phyloP scores from a whole-genome alignment of 2,797 vertebrate genomes.

The Acanthurus leucopareius region DNA sequence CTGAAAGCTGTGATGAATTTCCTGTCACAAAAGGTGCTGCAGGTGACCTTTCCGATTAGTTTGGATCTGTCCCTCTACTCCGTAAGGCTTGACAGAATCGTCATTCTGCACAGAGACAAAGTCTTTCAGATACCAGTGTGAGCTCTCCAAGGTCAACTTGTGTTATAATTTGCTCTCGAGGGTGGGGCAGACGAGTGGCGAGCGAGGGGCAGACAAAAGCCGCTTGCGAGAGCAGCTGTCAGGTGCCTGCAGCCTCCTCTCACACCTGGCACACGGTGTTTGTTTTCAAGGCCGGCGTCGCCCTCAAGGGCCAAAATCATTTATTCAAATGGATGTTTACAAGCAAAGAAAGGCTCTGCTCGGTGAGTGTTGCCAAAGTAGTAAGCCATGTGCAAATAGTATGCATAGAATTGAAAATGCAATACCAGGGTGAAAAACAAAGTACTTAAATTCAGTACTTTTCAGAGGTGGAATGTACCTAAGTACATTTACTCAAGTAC shows the following conservation, averaged over 20 bases:
- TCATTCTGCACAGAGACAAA: neutral
- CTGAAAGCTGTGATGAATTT: constrained; percentile 18
- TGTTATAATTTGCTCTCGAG: constrained; percentile 41
- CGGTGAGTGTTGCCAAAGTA: constrained; percentile 1
- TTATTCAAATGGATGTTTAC: constrained; percentile 35
- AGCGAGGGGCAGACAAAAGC: constrained; percentile 42
- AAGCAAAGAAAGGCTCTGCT: neutral
- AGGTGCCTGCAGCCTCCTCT: constrained; percentile 25
- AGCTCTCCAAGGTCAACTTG: constrained; percentile 42
- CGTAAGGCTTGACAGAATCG: constrained; percentile 10
- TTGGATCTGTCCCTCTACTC: neutral
- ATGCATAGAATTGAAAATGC: constrained; percentile 1
- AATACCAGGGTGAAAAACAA: neutral
- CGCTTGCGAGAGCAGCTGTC: constrained; percentile 47
- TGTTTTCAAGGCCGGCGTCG: constrained; percentile 54
- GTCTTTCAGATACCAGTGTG: constrained; percentile 23
- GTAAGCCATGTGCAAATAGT: neutral
- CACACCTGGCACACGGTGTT: constrained; percentile 51
- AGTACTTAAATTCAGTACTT: neutral
- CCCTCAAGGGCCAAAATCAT: constrained; percentile 45
- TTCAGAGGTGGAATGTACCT: neutral
- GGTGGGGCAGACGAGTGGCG: constrained; percentile 22
- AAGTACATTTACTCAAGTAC: neutral
- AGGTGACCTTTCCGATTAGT: constrained; percentile 25
- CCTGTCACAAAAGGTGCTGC: constrained; percentile 30